A percentile compares a stretch with the other conserved stretches of the same genome.
phyloP scores from a whole-genome alignment of 2,797 vertebrate species.

The Cossypha caffra region DNA sequence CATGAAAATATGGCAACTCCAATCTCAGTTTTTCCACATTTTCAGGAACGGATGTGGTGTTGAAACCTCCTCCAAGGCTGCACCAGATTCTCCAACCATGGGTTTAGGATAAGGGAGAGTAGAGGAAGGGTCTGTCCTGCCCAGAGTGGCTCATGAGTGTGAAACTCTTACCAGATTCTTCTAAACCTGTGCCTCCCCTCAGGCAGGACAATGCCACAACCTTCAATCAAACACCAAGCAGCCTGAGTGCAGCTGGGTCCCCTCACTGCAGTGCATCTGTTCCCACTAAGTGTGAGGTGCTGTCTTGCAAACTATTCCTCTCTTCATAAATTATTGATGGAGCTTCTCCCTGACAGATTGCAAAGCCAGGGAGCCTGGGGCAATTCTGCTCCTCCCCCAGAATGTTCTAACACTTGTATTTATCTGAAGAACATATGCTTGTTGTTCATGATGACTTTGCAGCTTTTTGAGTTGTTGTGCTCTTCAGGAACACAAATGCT shows the following conservation, averaged over 20 bases:
- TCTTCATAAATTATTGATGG: constrained; percentile 52
- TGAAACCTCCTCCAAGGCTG: not conserved
- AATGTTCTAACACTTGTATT: constrained; percentile 14
- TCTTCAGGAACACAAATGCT: not conserved
- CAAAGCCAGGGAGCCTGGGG: not conserved
- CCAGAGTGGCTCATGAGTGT: fast-evolving
- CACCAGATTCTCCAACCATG: not conserved
- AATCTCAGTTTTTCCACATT: not conserved
- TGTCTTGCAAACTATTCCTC: not conserved
- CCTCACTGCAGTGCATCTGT: not conserved
- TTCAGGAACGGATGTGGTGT: not conserved
- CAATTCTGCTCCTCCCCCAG: not conserved
- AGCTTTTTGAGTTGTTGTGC: not conserved
- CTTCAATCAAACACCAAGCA: not conserved
- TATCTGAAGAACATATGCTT: not conserved
- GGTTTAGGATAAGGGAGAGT: fast-evolving
- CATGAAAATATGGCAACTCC: not conserved
- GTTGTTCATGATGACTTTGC: not conserved
- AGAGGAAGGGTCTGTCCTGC: not conserved
- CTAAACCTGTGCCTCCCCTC: not conserved
- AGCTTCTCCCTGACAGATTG: not conserved
- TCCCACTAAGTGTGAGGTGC: not conserved
- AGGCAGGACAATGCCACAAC: not conserved
- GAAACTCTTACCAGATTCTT: not conserved
- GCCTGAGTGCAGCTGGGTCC: not conserved